Conservation (phyloP, 2,113 vertebrate genomes). For the Festucalex cinctus region DNA sequence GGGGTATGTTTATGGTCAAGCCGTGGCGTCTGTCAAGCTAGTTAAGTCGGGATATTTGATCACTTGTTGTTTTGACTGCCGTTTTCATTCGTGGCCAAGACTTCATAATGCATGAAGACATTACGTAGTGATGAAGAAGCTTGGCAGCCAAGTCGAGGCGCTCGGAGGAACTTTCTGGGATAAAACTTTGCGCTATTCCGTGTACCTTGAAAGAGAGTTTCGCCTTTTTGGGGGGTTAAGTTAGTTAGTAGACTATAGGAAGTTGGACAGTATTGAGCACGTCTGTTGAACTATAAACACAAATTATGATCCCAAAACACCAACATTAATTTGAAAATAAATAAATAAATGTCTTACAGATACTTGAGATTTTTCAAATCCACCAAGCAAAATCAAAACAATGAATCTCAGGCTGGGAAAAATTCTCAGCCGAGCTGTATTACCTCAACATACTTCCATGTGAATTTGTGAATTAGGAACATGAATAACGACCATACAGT, state of each 20-base stretch:
- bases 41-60: conserved; percentile 57
- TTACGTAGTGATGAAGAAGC: conserved; percentile 68
- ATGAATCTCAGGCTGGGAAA: too few species aligned
- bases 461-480: too few species aligned
- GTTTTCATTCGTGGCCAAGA: conserved; percentile 63
- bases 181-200: conserved; percentile 30
- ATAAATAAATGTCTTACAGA: too few species aligned
- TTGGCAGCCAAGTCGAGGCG: conserved; percentile 57
- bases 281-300: background rate
- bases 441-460: too few species aligned
- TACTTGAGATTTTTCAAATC: too few species aligned
- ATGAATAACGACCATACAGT: too few species aligned
- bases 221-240: background rate
- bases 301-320: too few species aligned
- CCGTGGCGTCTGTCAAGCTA: conserved; percentile 63
- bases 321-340: too few species aligned
- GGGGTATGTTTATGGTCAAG: conserved; percentile 73
- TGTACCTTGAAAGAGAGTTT: conserved; percentile 28
- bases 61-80: conserved; percentile 69
- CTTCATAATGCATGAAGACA: conserved; percentile 69
- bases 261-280: background rate
- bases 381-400: too few species aligned
- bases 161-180: conserved; percentile 47
- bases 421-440: too few species aligned
- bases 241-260: background rate